Evolutionary conservation across 2,888 invertebrate species (phyloP).

Genomic region (Limenitis camilla): DNA sequence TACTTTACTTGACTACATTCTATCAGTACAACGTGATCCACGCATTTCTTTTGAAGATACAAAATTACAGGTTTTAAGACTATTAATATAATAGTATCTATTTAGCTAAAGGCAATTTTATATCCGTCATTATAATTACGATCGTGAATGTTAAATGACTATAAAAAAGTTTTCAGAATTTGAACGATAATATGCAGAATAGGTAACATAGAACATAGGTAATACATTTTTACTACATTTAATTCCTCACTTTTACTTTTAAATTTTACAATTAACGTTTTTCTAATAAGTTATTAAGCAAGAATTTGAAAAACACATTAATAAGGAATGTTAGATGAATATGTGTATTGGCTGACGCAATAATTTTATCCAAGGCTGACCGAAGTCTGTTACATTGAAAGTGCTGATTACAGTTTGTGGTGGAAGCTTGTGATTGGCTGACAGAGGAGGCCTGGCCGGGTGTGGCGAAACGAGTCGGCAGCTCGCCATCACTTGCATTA

Average conservation of each 20-base stretch:
- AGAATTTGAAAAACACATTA: background rate
- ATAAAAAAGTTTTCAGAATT: too few relatives aligned
- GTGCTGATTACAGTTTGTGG: conserved; percentile 50
- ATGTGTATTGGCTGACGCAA: conserved; percentile 40
- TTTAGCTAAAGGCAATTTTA: too few relatives aligned
- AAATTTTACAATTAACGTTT: too few relatives aligned
- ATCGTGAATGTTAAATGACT: too few relatives aligned
- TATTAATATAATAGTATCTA: too few relatives aligned
- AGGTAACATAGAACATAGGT: too few relatives aligned
- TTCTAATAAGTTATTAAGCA: background rate
- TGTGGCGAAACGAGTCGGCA: conserved; percentile 63
- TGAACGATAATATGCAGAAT: too few relatives aligned
- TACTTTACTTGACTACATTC: too few relatives aligned
- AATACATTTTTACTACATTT: too few relatives aligned
- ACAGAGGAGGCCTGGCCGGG: conserved; percentile 62
- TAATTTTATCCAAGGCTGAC: conserved; percentile 56
- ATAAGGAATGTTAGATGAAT: conserved; percentile 12
- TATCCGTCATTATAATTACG: too few relatives aligned
- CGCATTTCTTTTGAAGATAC: background rate
- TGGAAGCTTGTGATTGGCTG: conserved; percentile 57
- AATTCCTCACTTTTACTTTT: too few relatives aligned
- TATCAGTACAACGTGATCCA: too few relatives aligned
- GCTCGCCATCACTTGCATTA: conserved; percentile 27
- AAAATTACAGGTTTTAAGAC: background rate
- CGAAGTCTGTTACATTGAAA: conserved; percentile 58